Evolutionary conservation across 2,888 invertebrate genomes (phyloP).

Genomic region (Salpingus planirostris): DNA sequence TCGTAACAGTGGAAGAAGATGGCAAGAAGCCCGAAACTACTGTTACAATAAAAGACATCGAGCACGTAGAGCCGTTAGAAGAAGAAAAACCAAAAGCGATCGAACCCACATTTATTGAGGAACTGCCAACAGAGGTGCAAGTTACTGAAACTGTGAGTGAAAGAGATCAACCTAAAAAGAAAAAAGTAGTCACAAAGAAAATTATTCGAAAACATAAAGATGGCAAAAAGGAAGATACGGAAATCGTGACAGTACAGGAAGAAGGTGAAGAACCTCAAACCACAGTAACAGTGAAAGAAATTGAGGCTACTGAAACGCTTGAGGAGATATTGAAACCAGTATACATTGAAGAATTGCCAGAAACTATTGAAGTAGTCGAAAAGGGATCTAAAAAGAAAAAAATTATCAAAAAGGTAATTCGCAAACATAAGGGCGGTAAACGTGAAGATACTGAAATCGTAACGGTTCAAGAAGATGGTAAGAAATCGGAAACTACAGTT

Average conservation of each 20-base stretch:
- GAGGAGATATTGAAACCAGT: conserved; percentile 12
- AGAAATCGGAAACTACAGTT: conserved; percentile 29
- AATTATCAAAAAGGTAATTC: conserved; percentile 24
- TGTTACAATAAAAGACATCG: conserved; percentile 31
- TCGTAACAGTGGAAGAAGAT: conserved; percentile 42
- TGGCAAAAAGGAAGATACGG: conserved; percentile 33
- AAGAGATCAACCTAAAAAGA: no score
- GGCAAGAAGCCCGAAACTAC: conserved; percentile 40
- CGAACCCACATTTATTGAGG: conserved; percentile 19
- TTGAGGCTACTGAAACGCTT: conserved; percentile 5
- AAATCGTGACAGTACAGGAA: conserved; percentile 33
- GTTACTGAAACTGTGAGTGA: conserved; percentile 6
- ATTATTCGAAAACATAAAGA: conserved; percentile 27
- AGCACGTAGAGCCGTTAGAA: conserved; percentile 6
- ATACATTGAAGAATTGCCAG: conserved; percentile 34
- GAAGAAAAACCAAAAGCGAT: conserved; percentile 31
- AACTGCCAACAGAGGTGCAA: conserved; percentile 18
- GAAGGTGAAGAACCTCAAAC: conserved; percentile 32
- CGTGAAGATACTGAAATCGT: conserved; percentile 35
- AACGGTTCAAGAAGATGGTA: conserved; percentile 31
- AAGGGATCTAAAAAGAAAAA: conserved; percentile 32
- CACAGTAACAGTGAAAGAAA: conserved; percentile 22
- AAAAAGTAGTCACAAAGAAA: conserved; percentile 17
- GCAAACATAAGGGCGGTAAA: conserved; percentile 27
- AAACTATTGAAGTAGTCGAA: conserved; percentile 26